These are phyloP conservation scores for Lepidocyrtoides sp. DNA, from an alignment of 2,888 invertebrate species.

Conservation along the genomic window DNA sequence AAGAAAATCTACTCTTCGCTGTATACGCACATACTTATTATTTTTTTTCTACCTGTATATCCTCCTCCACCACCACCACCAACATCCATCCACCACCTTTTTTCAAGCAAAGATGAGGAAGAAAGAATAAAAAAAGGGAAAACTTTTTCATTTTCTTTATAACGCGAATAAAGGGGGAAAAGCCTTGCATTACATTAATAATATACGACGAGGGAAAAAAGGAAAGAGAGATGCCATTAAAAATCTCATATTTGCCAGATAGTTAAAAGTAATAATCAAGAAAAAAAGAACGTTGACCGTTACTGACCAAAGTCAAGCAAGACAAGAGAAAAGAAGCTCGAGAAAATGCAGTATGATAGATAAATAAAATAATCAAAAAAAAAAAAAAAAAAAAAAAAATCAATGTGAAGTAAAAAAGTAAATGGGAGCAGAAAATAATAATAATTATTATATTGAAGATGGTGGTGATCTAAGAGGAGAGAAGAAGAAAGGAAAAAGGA, in stretches of 20 bases:
- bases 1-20: background rate
- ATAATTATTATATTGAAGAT: background rate
- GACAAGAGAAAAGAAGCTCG: too few relatives aligned
- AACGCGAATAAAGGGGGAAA: background rate
- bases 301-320: too few relatives aligned
- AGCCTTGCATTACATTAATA: constrained; percentile 34
- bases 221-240: constrained; percentile 7
- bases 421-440: background rate
- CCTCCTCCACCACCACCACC: too few relatives aligned
- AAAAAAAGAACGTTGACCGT: background rate
- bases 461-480: background rate
- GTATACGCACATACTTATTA: background rate
- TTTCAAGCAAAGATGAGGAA: background rate
- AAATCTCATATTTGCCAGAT: background rate
- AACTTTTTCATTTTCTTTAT: constrained; percentile 12
- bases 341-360: too few relatives aligned
- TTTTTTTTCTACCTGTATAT: too few relatives aligned
- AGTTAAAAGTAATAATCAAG: background rate
- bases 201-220: background rate
- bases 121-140: background rate
- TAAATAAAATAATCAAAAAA: too few relatives aligned
- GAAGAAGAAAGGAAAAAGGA: too few relatives aligned
- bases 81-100: too few relatives aligned
- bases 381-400: background rate
- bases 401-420: background rate